Percentiles rank a stretch among this genome's conserved stretches.
These are phyloP conservation scores for Cantharis flavilabris DNA, from an alignment of 2,888 invertebrate genomes.

Conservation along the genomic window DNA sequence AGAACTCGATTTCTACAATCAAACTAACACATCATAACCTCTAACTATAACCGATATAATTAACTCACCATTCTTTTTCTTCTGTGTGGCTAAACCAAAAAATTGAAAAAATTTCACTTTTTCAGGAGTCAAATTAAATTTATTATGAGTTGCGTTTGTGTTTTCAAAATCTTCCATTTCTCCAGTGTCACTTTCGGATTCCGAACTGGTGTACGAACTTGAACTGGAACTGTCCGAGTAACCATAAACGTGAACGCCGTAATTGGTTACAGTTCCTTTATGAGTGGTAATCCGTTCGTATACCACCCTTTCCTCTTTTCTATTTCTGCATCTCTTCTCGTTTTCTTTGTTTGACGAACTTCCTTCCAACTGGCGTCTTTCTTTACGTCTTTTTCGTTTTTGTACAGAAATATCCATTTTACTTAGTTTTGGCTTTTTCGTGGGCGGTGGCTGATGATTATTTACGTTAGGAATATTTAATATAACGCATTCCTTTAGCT, in stretches of 20 bases:
- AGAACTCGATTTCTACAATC: conserved; percentile 62
- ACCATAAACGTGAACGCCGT: conserved; percentile 48
- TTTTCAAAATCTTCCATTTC: conserved; percentile 46
- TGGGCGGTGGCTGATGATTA: conserved; percentile 38
- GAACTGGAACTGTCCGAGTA: conserved; percentile 53
- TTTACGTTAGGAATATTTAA: conserved; percentile 50
- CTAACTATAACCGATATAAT: conserved; percentile 7
- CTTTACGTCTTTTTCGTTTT: conserved; percentile 44
- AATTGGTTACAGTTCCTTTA: conserved; percentile 36
- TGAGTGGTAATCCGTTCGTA: conserved; percentile 25
- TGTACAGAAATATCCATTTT: conserved; percentile 54
- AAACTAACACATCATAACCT: conserved; percentile 1
- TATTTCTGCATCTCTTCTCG: conserved; percentile 18
- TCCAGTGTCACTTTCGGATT: conserved; percentile 55
- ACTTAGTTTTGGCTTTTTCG: conserved; percentile 49
- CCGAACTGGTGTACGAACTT: conserved; percentile 59
- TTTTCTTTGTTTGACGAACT: conserved; percentile 21
- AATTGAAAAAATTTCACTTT: conserved; percentile 66
- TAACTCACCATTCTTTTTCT: conserved; percentile 63
- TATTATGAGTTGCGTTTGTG: conserved; percentile 56
- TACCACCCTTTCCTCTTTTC: conserved; percentile 16
- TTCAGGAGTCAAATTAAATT: conserved; percentile 57
- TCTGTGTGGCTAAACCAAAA: conserved; percentile 66
- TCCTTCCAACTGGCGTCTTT: conserved; percentile 24
- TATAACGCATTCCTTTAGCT: conserved; percentile 38